Evolutionary conservation across 2,797 vertebrate genomes (phyloP).

Genomic region (Thalassophryne amazonica): DNA sequence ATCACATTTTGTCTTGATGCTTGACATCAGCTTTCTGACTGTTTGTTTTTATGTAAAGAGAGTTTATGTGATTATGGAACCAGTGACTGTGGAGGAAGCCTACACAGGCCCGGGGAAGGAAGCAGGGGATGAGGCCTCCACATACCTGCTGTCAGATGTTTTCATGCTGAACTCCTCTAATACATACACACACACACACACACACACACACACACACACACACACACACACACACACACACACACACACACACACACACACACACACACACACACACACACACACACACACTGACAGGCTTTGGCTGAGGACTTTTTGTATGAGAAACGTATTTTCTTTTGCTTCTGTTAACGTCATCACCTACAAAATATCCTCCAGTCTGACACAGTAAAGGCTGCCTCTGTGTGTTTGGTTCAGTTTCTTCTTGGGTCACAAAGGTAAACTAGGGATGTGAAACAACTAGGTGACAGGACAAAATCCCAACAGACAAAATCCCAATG

Average conservation of each 20-base stretch:
- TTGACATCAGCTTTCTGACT: slow-evolving; percentile 56
- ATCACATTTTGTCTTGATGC: slow-evolving; percentile 59
- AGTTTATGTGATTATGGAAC: slow-evolving; percentile 54
- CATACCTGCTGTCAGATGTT: slow-evolving; percentile 38
- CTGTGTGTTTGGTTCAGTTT: no score
- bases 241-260: no score
- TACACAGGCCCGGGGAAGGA: slow-evolving; percentile 21
- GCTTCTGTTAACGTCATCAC: not conserved
- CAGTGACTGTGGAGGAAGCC: slow-evolving; percentile 45
- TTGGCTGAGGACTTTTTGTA: no score
- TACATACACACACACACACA: slow-evolving; percentile 10
- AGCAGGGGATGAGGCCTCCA: slow-evolving; percentile 14
- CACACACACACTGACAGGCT: no score
- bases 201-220: no score
- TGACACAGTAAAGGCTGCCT: not conserved
- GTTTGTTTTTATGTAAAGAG: slow-evolving; percentile 61
- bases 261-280: no score
- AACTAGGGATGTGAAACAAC: no score
- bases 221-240: no score
- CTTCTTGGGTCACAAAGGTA: no score
- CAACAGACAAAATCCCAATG: no score
- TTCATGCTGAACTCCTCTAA: slow-evolving; percentile 16
- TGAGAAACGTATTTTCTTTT: no score
- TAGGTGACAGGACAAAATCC: no score
- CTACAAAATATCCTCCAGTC: not conserved